Conservation (phyloP, 1,140 invertebrate genomes). For the Uloborus diversus region DNA sequence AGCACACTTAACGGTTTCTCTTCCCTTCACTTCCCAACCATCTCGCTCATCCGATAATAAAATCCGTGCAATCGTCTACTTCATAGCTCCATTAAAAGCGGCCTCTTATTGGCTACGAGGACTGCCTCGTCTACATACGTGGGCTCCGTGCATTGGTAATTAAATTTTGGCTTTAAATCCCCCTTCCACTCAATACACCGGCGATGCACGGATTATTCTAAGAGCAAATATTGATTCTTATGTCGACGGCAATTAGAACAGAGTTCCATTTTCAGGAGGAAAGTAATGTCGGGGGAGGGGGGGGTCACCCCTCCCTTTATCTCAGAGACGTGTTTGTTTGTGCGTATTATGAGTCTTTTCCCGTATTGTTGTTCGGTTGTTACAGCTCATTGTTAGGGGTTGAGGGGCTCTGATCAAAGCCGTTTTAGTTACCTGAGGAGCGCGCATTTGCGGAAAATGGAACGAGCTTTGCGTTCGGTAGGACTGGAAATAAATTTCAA, state of each 20-base stretch:
- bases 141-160: constrained; percentile 25
- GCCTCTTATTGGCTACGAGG: constrained; percentile 1
- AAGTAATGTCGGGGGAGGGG: not conserved
- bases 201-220: constrained; percentile 45
- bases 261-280: constrained; percentile 42
- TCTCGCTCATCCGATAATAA: constrained; percentile 31
- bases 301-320: not conserved
- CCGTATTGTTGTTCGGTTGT: constrained; percentile 23
- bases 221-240: constrained; percentile 56
- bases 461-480: no score
- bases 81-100: constrained; percentile 29
- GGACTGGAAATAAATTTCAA: no score
- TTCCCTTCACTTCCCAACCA: not conserved
- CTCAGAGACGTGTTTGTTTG: constrained; percentile 39
- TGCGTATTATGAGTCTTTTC: constrained; percentile 12
- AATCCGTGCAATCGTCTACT: constrained; percentile 45
- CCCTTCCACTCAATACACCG: not conserved
- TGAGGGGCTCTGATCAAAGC: constrained; percentile 5
- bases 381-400: not conserved
- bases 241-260: constrained; percentile 48
- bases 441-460: no score
- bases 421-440: no score
- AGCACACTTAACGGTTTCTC: not conserved
- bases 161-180: constrained; percentile 56
- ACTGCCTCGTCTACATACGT: not conserved